A percentile compares a stretch with the other conserved stretches of the same genome.
Conservation (phyloP, 2,888 invertebrate species). For the Cosmia trapezina region DNA sequence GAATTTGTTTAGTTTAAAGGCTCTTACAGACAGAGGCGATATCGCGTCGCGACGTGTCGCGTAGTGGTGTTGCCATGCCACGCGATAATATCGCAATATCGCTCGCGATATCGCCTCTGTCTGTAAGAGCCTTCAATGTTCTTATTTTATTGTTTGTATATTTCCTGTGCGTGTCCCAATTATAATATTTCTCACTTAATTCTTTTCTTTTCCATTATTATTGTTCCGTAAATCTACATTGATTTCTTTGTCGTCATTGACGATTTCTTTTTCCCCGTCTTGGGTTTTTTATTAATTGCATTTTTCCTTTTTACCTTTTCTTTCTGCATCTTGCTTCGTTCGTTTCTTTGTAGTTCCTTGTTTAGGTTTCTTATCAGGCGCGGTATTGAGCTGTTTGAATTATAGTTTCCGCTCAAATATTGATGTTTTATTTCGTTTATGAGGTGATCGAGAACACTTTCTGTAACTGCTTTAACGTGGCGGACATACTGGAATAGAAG, state of each 20-base stretch:
- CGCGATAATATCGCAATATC: too few species aligned
- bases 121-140: too few species aligned
- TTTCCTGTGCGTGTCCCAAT: neutral
- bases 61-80: too few species aligned
- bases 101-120: too few species aligned
- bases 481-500: constrained; percentile 68
- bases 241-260: neutral
- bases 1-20: too few species aligned
- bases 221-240: neutral
- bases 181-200: neutral
- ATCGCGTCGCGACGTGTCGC: too few species aligned
- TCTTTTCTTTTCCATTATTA: neutral
- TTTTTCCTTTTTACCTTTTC: constrained; percentile 39
- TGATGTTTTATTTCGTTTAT: constrained; percentile 68
- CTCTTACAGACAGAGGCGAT: too few species aligned
- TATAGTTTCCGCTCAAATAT: constrained; percentile 48
- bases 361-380: constrained; percentile 44
- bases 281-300: constrained; percentile 43
- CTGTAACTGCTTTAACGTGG: constrained; percentile 72
- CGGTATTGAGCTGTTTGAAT: constrained; percentile 41
- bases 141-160: neutral
- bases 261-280: constrained; percentile 38
- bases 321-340: constrained; percentile 42
- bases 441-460: constrained; percentile 70
- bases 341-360: constrained; percentile 57